Base-by-base conservation (phyloP, 2,797 vertebrate genomes). In the Galago senegalensis region DNA sequence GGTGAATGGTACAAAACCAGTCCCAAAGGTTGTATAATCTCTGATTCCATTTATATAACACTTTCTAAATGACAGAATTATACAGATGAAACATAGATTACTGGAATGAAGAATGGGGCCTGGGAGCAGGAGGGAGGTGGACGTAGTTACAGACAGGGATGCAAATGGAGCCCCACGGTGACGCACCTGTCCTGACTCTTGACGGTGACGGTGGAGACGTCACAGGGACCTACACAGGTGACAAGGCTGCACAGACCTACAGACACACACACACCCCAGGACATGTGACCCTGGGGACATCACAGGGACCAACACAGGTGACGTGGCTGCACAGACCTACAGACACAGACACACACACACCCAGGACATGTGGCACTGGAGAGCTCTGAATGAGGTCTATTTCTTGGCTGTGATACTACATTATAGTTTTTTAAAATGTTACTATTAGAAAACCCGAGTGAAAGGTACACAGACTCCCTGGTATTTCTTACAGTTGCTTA, bases 31-130 rank as follows among this genome's bases (percentile, higher is more conserved):
- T 58, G 37, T 17, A 88, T 40, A 60, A 67, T 53, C n/a, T 80
- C 49, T 75, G 7, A 67, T 69, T 79, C 9, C 6, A 67, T 43
- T 77, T 90, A 87, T 73, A 37, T 29, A 37, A 34, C 16, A 93
- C 37, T 85, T 94, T 80, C 72, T 34, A 89, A 94, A 43, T 75
- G 58, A 43, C 10, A 67, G 72, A 60, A 79, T 65, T 58, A 27
- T 14, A 89, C 3, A 92, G 72, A 92, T 29, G 40, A 67, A 89
- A 53, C 83, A 49, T 40, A 89, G 43, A 60, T 73, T 13, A 58
- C 29, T 89, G 61, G 12, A 27, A n/a, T 67, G 58, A 83, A 58
- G 31, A 90, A 70, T 72, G 56, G 37, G 8, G 43, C 40, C 58
- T 40, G 8, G 12, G 16, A 87, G 25, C 1, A 2, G 0, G 3